A percentile compares a stretch with the other conserved stretches of the same genome.
Conservation (phyloP, 64 coral and sea anemone species). For the Stylophora pistillata region DNA sequence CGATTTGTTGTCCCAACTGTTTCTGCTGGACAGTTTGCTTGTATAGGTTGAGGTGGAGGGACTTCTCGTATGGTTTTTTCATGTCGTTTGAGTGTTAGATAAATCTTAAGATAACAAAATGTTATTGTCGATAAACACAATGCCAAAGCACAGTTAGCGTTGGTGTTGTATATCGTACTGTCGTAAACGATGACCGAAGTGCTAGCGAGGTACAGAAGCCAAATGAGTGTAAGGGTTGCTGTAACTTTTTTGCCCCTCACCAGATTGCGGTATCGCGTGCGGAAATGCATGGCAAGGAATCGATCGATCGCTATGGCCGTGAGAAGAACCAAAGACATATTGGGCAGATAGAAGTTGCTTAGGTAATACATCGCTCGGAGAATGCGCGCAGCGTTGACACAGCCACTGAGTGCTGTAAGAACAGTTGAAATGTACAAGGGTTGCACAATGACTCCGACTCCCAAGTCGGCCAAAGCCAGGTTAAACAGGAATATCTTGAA, state of each 20-base stretch:
- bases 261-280: neutral
- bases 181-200: conserved; percentile 16
- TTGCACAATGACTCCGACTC: neutral
- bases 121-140: neutral
- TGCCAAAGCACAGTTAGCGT: neutral
- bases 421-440: conserved; percentile 5
- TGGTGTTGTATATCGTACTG: neutral
- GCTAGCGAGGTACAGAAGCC: neutral
- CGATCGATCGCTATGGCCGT: conserved; percentile 30
- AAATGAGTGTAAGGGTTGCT: neutral
- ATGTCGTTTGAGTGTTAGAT: conserved; percentile 14
- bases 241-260: neutral
- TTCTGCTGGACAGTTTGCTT: neutral
- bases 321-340: neutral
- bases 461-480: neutral
- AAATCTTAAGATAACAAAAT: conserved; percentile 20
- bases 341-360: neutral
- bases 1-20: neutral
- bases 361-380: neutral
- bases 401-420: neutral
- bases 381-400: neutral
- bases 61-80: neutral
- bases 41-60: neutral
- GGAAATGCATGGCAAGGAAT: conserved; percentile 12
- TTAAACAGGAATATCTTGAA: conserved; percentile 20